Evolutionary conservation across 2,113 vertebrate genomes (phyloP).

Genomic region (Tupaia tana): DNA sequence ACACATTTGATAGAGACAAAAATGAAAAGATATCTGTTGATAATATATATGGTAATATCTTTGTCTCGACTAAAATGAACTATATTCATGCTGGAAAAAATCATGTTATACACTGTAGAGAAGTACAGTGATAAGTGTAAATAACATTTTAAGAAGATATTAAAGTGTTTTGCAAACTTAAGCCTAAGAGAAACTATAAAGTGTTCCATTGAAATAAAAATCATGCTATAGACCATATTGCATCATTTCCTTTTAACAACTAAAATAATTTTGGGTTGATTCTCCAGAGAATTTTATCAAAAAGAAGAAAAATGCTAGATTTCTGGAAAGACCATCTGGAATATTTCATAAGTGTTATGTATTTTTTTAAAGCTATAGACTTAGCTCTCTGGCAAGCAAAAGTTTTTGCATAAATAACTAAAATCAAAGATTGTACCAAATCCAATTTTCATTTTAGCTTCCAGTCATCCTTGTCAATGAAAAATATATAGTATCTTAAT

Average conservation of each 20-base stretch:
- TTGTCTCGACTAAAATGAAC: too few species aligned
- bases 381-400: not conserved
- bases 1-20: too few species aligned
- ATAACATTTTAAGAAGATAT: too few species aligned
- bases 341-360: conserved; percentile 45
- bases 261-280: conserved; percentile 60
- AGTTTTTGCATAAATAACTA: conserved; percentile 21
- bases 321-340: conserved; percentile 74
- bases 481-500: conserved; percentile 9
- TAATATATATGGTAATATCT: too few species aligned
- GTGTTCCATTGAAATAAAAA: not conserved
- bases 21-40: too few species aligned
- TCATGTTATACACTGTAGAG: too few species aligned
- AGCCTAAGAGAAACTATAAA: not conserved
- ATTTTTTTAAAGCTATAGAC: conserved; percentile 57
- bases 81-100: too few species aligned
- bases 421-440: conserved; percentile 8
- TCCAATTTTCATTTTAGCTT: not conserved
- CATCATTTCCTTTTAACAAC: conserved; percentile 30
- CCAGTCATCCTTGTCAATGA: not conserved
- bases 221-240: not conserved
- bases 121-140: too few species aligned
- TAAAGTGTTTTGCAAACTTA: too few species aligned
- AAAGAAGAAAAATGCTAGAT: conserved; percentile 12
- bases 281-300: conserved; percentile 54